Conservation (phyloP, 92 coral and sea anemone genomes). For the Actinostola sp. region DNA sequence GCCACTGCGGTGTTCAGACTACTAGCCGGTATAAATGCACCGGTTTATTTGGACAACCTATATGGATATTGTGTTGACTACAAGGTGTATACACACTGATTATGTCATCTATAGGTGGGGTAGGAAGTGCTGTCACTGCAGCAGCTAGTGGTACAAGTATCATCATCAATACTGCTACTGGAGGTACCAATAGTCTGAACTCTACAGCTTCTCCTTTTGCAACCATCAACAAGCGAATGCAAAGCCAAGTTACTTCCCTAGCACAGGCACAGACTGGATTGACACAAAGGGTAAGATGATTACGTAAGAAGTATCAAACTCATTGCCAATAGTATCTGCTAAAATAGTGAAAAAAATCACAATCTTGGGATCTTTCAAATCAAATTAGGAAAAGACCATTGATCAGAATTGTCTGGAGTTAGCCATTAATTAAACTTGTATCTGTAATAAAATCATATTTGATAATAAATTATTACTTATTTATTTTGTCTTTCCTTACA, state of each 20-base stretch:
- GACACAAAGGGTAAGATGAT: constrained; percentile 27
- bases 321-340: too few species aligned
- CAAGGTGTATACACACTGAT: background rate
- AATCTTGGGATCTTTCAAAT: too few species aligned
- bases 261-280: constrained; percentile 72
- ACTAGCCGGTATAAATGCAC: too few species aligned
- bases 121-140: constrained; percentile 65
- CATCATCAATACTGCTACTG: constrained; percentile 92
- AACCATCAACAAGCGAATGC: constrained; percentile 92
- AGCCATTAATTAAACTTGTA: too few species aligned
- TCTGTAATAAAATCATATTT: too few species aligned
- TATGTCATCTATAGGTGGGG: constrained; percentile 29
- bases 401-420: too few species aligned
- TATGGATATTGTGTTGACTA: background rate
- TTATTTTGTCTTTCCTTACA: background rate
- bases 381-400: too few species aligned
- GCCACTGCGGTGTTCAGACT: too few species aligned
- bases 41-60: too few species aligned
- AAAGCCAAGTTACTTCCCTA: constrained; percentile 71
- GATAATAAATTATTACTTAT: background rate
- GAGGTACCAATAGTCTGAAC: constrained; percentile 68
- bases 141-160: constrained; percentile 84
- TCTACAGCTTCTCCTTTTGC: constrained; percentile 81
- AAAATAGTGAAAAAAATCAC: too few species aligned
- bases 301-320: too few species aligned